A percentile compares a stretch with the other conserved stretches of the same genome.
Evolutionary conservation across 2,113 vertebrate species (phyloP).

Genomic region (Chionis minor): DNA sequence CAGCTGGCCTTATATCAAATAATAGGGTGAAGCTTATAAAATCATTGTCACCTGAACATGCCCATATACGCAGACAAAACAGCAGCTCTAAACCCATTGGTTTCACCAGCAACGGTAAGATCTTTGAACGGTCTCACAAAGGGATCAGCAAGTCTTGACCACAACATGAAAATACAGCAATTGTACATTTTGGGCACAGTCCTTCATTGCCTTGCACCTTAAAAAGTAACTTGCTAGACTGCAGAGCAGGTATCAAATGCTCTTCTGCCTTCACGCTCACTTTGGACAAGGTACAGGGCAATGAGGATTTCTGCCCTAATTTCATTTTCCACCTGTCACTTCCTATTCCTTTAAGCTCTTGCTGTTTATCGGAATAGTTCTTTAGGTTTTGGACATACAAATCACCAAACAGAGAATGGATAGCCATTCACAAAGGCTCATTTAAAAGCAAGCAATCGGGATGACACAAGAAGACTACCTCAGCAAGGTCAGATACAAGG

Average conservation of each 20-base stretch:
- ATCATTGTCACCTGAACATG: background rate
- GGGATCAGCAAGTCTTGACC: background rate
- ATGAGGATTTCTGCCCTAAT: background rate
- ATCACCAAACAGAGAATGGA: background rate
- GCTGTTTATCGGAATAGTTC: background rate
- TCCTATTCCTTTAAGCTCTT: background rate
- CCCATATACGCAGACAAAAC: background rate
- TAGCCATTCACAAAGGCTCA: background rate
- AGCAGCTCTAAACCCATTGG: background rate
- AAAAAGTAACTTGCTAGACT: background rate
- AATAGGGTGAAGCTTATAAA: background rate
- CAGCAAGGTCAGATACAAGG: background rate
- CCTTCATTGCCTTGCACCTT: background rate
- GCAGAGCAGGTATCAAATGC: background rate
- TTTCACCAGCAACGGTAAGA: background rate
- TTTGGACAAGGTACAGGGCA: background rate
- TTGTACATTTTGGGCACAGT: background rate
- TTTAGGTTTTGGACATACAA: background rate
- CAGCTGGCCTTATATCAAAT: background rate
- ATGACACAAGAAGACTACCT: constrained; percentile 18
- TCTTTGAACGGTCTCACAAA: background rate
- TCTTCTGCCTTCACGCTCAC: background rate
- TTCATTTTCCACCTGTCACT: background rate
- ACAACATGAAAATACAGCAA: background rate
- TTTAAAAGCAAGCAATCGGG: background rate